These are phyloP conservation scores for Neoaliturus tenellus DNA, from an alignment of 2,888 invertebrate species.

Conservation along the genomic window DNA sequence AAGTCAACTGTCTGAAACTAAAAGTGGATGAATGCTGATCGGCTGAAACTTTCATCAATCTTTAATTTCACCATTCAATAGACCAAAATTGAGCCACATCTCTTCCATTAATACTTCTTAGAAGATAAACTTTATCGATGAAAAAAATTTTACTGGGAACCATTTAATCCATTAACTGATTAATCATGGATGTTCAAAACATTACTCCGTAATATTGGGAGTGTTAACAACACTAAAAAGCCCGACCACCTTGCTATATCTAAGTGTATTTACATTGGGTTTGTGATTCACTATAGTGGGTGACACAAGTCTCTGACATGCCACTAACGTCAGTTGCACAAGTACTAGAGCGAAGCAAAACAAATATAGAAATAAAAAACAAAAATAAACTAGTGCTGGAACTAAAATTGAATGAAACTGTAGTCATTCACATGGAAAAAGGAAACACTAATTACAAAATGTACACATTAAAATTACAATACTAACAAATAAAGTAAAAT, in stretches of 20 bases:
- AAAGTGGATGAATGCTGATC: too few relatives aligned
- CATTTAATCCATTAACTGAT: too few relatives aligned
- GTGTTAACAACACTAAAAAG: not conserved
- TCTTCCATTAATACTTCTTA: too few relatives aligned
- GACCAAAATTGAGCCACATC: too few relatives aligned
- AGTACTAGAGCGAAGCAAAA: conserved; percentile 41
- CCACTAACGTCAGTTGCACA: conserved; percentile 21
- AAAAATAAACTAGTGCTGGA: conserved; percentile 49
- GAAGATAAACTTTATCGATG: too few relatives aligned
- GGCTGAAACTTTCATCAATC: too few relatives aligned
- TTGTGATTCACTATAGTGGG: not conserved
- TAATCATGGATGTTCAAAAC: too few relatives aligned
- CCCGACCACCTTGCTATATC: not conserved
- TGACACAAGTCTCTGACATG: not conserved
- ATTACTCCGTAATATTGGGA: too few relatives aligned
- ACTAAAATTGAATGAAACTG: not conserved
- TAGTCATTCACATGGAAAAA: conserved; percentile 22
- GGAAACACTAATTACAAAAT: conserved; percentile 46
- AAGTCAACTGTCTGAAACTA: too few relatives aligned
- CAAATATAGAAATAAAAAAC: too few relatives aligned
- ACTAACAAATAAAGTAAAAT: not conserved
- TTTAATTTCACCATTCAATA: too few relatives aligned
- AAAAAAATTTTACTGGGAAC: too few relatives aligned
- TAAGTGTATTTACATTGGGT: not conserved
- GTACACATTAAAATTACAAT: conserved; percentile 27